These are phyloP conservation scores for Cerastoderma edule DNA, from an alignment of 2,888 invertebrate species.

Conservation along the genomic window DNA sequence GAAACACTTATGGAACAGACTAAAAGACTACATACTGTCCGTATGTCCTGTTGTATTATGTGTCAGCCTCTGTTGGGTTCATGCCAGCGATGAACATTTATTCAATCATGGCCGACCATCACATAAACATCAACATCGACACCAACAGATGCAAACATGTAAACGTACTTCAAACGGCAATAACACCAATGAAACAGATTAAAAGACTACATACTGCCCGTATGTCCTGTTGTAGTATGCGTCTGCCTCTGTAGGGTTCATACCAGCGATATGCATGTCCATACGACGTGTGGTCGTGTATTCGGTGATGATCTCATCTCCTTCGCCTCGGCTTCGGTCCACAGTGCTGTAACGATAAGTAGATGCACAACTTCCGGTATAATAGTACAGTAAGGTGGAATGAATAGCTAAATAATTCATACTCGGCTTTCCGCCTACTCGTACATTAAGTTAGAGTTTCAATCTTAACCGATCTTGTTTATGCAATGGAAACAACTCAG, in stretches of 20 bases:
- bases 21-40: background rate
- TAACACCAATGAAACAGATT: background rate
- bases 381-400: too few relatives aligned
- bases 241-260: conserved; percentile 60
- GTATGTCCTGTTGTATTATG: background rate
- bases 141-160: too few relatives aligned
- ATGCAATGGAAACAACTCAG: too few relatives aligned
- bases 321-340: conserved; percentile 46
- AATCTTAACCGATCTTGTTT: too few relatives aligned
- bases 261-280: conserved; percentile 59
- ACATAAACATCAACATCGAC: too few relatives aligned
- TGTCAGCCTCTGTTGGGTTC: background rate
- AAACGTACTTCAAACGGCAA: background rate
- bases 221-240: conserved; percentile 62
- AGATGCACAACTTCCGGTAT: background rate
- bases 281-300: conserved; percentile 66
- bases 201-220: conserved; percentile 56
- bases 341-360: conserved; percentile 44
- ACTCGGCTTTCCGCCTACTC: too few relatives aligned
- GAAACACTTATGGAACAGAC: background rate
- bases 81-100: too few relatives aligned
- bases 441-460: too few relatives aligned
- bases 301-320: conserved; percentile 62
- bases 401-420: too few relatives aligned
- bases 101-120: too few relatives aligned